Conservation (phyloP, 2,113 vertebrate genomes). For the Rhinopomastus cyanomelas region DNA sequence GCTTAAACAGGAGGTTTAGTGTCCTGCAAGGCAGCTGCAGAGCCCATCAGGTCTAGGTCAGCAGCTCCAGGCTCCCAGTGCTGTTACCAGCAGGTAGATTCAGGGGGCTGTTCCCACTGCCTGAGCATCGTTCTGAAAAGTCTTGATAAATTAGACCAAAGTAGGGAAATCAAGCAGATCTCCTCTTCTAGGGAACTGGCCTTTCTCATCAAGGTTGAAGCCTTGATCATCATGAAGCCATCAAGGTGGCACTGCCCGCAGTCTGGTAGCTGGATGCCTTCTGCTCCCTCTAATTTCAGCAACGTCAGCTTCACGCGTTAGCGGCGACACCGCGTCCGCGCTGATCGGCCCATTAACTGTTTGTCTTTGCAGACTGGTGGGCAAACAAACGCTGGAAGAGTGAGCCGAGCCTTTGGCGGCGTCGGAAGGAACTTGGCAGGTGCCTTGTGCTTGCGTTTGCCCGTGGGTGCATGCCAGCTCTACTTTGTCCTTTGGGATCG, state of each 20-base stretch:
- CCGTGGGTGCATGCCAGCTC: background rate
- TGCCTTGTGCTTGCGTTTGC: constrained; percentile 43
- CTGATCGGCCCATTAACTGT: background rate
- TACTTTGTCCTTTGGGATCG: background rate
- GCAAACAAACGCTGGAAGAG: constrained; percentile 84
- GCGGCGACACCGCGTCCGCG: accelerated
- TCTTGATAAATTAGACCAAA: background rate
- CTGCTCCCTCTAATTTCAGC: background rate
- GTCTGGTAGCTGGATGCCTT: background rate
- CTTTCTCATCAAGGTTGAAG: background rate
- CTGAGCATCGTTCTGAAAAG: background rate
- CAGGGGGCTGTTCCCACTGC: background rate
- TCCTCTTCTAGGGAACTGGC: background rate
- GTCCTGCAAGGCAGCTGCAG: background rate
- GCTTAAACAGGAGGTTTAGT: background rate
- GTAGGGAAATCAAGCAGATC: background rate
- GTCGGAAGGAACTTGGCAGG: constrained; percentile 90
- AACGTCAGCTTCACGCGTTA: background rate
- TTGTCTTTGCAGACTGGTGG: constrained; percentile 77
- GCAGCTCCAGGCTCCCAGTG: background rate
- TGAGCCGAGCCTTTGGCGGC: constrained; percentile 85
- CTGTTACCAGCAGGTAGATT: background rate
- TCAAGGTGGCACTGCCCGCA: no score
- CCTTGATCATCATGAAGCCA: no score
- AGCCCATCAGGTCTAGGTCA: background rate